These are phyloP conservation scores for Lineus longissimus DNA, from an alignment of 1,140 invertebrate genomes.

Conservation along the genomic window DNA sequence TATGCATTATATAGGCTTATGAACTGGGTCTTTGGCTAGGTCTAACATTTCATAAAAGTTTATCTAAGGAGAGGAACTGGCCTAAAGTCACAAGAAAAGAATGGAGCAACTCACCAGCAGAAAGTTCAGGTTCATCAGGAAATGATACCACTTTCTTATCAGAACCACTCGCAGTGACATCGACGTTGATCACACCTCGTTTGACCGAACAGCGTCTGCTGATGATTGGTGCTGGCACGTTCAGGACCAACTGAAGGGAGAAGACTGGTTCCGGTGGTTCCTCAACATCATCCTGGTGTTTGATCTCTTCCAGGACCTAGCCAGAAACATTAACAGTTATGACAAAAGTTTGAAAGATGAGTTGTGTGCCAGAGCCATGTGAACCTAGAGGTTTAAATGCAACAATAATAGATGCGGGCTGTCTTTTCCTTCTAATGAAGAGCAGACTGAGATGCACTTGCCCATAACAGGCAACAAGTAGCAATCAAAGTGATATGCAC, in stretches of 20 bases:
- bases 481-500: too few relatives aligned
- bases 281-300: conserved; percentile 35
- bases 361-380: neutral
- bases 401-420: neutral
- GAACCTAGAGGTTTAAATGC: neutral
- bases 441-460: too few relatives aligned
- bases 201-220: too few relatives aligned
- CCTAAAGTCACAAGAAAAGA: too few relatives aligned
- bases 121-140: conserved; percentile 23
- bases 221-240: conserved; percentile 21
- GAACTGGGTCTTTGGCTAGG: too few relatives aligned
- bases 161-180: too few relatives aligned
- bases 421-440: neutral
- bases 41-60: too few relatives aligned
- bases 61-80: too few relatives aligned
- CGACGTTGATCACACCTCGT: too few relatives aligned
- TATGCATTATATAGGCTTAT: too few relatives aligned
- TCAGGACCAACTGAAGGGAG: conserved; percentile 39
- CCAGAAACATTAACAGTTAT: conserved; percentile 4
- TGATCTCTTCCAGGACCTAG: conserved; percentile 45
- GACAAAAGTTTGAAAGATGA: neutral
- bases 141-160: conserved; percentile 34
- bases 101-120: conserved; percentile 14
- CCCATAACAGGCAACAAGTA: too few relatives aligned
- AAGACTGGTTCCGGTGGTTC: conserved; percentile 42